Conservation (phyloP, 2,888 invertebrate genomes). For the Lottia gigantea region DNA sequence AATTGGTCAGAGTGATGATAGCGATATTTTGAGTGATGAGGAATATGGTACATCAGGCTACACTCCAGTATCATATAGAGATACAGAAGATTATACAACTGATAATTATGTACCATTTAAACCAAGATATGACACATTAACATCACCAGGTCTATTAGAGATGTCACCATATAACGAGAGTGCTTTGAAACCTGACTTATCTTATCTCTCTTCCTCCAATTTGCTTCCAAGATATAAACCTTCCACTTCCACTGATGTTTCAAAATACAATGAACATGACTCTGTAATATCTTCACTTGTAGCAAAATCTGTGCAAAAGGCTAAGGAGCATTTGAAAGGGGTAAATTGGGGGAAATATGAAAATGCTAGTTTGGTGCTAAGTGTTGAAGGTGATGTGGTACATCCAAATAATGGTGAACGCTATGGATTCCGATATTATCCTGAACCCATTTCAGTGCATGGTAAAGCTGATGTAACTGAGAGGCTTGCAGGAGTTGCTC, state of each 20-base stretch:
- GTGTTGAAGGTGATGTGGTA: conserved; percentile 54
- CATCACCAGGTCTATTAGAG: conserved; percentile 29
- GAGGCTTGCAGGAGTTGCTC: conserved; percentile 1
- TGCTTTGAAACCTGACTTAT: conserved; percentile 1
- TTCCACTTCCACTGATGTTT: neutral
- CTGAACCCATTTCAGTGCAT: conserved; percentile 52
- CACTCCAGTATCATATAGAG: conserved; percentile 19
- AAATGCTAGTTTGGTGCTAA: conserved; percentile 51
- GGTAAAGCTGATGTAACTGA: conserved; percentile 26
- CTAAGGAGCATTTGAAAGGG: conserved; percentile 43
- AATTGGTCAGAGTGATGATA: conserved; percentile 40
- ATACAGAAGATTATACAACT: conserved; percentile 29
- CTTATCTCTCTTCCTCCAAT: neutral
- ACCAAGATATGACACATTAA: conserved; percentile 38
- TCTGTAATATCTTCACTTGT: conserved; percentile 48
- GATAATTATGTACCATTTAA: conserved; percentile 52
- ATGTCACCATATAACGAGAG: conserved; percentile 20
- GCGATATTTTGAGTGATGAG: conserved; percentile 41
- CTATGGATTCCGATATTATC: conserved; percentile 52
- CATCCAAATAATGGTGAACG: conserved; percentile 39
- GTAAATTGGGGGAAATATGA: conserved; percentile 49
- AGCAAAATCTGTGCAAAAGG: conserved; percentile 48
- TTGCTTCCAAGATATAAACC: neutral
- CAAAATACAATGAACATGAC: conserved; percentile 32
- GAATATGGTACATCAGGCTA: conserved; percentile 20